A percentile compares a stretch with the other conserved stretches of the same genome.
These are phyloP conservation scores for Passerina amoena DNA, from an alignment of 2,113 vertebrate species.

Conservation along the genomic window DNA sequence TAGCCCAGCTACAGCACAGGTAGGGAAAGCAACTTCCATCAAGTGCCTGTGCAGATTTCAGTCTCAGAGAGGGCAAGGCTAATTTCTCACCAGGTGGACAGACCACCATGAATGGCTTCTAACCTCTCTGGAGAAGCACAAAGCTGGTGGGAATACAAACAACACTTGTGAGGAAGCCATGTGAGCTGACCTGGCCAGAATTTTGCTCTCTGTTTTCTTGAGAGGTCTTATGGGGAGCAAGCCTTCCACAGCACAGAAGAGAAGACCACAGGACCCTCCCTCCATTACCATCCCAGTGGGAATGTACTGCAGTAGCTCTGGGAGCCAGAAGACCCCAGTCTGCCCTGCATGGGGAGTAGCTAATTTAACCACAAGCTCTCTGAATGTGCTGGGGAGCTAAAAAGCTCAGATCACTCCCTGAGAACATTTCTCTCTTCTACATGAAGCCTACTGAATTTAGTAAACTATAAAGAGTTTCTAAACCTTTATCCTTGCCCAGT, in stretches of 20 bases:
- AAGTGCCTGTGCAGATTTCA: neutral
- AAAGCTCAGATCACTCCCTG: neutral
- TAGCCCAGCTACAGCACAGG: neutral
- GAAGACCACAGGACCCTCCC: neutral
- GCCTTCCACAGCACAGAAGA: accelerated
- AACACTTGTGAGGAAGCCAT: neutral
- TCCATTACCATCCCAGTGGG: neutral
- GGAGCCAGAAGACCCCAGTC: neutral
- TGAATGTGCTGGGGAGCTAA: neutral
- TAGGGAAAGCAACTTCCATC: neutral
- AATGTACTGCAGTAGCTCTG: neutral
- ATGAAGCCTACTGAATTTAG: neutral
- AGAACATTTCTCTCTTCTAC: neutral
- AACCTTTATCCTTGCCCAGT: neutral
- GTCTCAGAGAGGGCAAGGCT: neutral
- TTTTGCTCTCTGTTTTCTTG: neutral
- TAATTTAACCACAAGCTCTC: neutral
- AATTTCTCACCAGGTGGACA: neutral
- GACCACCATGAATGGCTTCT: neutral
- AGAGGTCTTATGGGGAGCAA: neutral
- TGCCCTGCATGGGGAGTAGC: neutral
- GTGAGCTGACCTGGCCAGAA: neutral
- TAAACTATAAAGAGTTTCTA: neutral
- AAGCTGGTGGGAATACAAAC: neutral
- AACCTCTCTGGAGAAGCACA: neutral